These are phyloP conservation scores for Bostrychus sinensis DNA, from an alignment of 2,113 vertebrate species.

Conservation along the genomic window DNA sequence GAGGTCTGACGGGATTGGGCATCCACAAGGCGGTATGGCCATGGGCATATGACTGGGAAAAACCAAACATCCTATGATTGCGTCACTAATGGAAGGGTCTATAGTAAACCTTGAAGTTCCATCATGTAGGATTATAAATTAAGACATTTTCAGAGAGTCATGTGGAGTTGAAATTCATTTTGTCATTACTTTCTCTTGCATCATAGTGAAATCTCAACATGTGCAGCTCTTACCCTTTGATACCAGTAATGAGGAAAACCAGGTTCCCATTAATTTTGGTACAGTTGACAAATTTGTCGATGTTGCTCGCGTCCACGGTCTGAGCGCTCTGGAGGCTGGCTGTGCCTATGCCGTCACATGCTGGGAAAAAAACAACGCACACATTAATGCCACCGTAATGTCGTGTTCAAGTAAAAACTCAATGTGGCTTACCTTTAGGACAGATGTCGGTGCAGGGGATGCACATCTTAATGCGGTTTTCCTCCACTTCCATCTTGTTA, in stretches of 20 bases:
- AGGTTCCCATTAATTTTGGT: conserved; percentile 99
- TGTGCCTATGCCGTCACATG: conserved; percentile 96
- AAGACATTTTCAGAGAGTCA: conserved; percentile 2
- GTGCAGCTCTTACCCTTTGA: conserved; percentile 89
- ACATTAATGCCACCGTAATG: neutral
- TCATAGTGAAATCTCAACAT: neutral
- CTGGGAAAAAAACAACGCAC: conserved; percentile 68
- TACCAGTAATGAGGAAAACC: conserved; percentile 97
- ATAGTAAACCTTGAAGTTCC: no score
- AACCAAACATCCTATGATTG: no score
- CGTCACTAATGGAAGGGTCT: no score
- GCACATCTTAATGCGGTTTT: conserved; percentile 96
- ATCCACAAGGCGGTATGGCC: no score
- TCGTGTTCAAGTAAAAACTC: neutral
- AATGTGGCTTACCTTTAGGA: conserved; percentile 87
- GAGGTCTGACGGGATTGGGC: no score
- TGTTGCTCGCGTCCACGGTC: conserved; percentile 97
- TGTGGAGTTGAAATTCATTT: conserved; percentile 6
- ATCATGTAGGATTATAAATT: neutral
- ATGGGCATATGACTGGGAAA: no score
- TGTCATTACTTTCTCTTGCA: neutral
- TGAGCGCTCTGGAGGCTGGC: conserved; percentile 89
- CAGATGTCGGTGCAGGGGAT: conserved; percentile 98
- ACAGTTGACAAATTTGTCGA: conserved; percentile 97
- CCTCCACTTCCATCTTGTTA: conserved; percentile 98